Conservation (phyloP, 2,797 vertebrate genomes). For the Stomatorhinus walkeri region DNA sequence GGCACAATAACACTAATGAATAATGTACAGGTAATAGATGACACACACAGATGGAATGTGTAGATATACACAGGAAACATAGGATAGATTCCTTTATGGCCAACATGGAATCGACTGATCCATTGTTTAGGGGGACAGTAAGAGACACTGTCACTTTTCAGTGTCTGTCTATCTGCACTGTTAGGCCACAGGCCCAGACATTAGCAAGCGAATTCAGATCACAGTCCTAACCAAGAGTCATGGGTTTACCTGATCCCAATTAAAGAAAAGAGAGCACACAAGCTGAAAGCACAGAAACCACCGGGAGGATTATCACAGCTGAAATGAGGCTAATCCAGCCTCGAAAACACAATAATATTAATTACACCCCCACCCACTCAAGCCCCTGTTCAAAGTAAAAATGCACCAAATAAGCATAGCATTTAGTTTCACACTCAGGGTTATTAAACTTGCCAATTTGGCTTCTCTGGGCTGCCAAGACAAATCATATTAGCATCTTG, state of each 20-base stretch:
- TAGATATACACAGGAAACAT: not conserved
- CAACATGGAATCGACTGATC: not conserved
- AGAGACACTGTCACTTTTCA: not conserved
- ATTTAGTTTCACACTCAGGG: slow-evolving; percentile 57
- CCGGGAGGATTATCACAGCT: not conserved
- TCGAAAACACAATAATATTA: slow-evolving; percentile 62
- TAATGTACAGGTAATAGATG: not conserved
- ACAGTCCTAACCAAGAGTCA: not conserved
- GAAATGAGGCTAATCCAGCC: slow-evolving; percentile 48
- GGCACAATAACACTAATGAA: not conserved
- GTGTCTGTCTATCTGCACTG: not conserved
- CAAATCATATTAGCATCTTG: slow-evolving; percentile 70
- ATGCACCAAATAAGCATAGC: slow-evolving; percentile 59
- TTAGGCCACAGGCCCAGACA: not conserved
- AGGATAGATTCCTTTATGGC: not conserved
- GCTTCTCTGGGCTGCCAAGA: slow-evolving; percentile 59
- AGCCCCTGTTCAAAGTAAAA: slow-evolving; percentile 59
- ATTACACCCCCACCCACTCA: slow-evolving; percentile 46
- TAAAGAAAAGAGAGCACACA: not conserved
- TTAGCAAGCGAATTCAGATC: not conserved
- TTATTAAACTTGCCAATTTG: slow-evolving; percentile 56
- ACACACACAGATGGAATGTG: slow-evolving; percentile 7
- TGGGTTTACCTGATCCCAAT: not conserved
- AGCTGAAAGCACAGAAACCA: not conserved
- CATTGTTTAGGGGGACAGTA: not conserved